Evolutionary conservation across 2,888 invertebrate species (phyloP), one percentile per base, ranked within the genome.

Genomic region (Meiosimyza platycephala): DNA sequence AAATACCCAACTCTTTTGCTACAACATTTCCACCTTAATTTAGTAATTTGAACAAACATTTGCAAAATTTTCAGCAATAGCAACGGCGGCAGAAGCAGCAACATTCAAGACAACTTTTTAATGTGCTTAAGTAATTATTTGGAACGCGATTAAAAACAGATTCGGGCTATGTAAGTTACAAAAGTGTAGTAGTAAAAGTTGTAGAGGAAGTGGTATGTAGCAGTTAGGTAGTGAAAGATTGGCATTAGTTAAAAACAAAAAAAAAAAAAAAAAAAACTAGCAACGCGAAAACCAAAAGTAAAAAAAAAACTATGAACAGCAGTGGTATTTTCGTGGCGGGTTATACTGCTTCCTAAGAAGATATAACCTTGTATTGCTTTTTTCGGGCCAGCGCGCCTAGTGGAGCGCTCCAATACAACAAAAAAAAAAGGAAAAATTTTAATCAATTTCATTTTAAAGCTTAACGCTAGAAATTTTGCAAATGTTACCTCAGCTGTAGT

Each of bases 111-210:
- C 64, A 72, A 72, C 55, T 65, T 72, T 54, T 72, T 72, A 65
- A 72, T 57, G 65, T 66, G 51, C 65, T 72, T 65, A 59, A 72
- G 71, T 71, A 72, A 72, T 72, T 72, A 72, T 72, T 65, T 65
- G 65, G 60, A 57, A 65, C 65, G 18, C 59, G 57, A 72, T 65
- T 72, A 72, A 71, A 48, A 65, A 48, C 63, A 63, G 71, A 60
- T 69, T 51, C 16, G 47, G 50, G 51, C 50, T 51, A 60, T 22
- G 52, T 28, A 18, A 15, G n/a, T n/a, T 22, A 11, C 65, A 62
- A 40, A 57, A 57, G 22, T 18, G 12, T 22, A 57, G 57, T 16
- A 57, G 22, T 28, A 28, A 57, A 40, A 40, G 40, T 40, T 7
- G 40, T 40, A 6, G 40, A 6, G 9, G 40, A 9, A 40, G 40